phyloP scores from a whole-genome alignment of 2,113 vertebrate species.

The Charadrius vociferus region DNA sequence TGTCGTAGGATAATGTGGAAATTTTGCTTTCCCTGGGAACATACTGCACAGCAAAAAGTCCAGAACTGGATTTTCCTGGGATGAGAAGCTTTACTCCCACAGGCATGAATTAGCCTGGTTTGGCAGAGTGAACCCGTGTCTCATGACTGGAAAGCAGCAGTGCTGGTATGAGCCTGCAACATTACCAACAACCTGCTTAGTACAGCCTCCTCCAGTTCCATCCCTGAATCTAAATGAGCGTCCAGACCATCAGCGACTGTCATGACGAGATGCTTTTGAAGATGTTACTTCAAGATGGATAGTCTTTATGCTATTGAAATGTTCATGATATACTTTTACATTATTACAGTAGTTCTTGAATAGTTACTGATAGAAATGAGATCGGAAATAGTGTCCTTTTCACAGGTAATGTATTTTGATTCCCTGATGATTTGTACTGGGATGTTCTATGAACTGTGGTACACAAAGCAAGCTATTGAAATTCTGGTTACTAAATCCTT shows the following conservation, averaged over 20 bases:
- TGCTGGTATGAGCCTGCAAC: not conserved
- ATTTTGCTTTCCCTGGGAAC: not conserved
- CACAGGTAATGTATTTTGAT: not conserved
- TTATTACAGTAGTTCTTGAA: not conserved
- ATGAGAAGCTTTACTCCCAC: not conserved
- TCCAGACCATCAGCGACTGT: not conserved
- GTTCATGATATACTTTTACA: not conserved
- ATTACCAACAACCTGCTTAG: fast-evolving
- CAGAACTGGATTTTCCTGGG: not conserved
- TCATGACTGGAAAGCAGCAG: not conserved
- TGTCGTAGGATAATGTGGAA: not conserved
- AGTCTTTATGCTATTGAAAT: not conserved
- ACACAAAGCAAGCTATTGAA: not conserved
- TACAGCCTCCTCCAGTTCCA: not conserved
- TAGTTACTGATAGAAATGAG: not conserved
- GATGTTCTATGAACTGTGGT: not conserved
- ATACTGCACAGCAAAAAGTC: not conserved
- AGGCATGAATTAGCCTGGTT: not conserved
- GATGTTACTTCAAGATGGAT: not conserved
- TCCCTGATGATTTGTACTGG: not conserved
- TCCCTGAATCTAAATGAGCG: not conserved
- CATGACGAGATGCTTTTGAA: not conserved
- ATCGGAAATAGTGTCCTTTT: not conserved
- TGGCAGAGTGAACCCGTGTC: not conserved
- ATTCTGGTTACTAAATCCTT: not conserved